Evolutionary conservation across 2,797 vertebrate genomes (phyloP), one percentile per base, ranked within the genome.

Genomic region (Furcifer pardalis): DNA sequence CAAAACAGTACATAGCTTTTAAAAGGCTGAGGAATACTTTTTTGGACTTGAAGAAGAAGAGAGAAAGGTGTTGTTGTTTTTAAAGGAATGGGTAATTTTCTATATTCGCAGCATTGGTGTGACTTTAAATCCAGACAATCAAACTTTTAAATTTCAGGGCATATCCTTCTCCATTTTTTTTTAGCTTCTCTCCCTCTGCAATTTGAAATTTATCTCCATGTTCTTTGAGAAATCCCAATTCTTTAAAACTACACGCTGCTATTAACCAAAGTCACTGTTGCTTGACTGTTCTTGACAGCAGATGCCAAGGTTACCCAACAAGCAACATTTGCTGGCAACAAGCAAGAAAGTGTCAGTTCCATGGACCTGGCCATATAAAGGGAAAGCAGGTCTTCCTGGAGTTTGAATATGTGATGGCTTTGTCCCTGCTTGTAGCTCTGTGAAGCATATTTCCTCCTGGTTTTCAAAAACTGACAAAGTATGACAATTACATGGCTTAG

Each of bases 271-370:
- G 56, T 8, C 40, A 17, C 56, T 44, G n/a, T 62, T 35, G 46
- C n/a, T 74, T 13, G 69, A 62, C 21, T 32, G 13, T 32, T 74
- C 23, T 63, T 69, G 30, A 74, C 35, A 46, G n/a, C 59, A 62
- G 46, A 60, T 10, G 17, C 37, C 42, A 19, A 44, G 2, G 21
- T 46, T 74, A 62, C 71, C 19, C 56, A 73, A 74, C 21, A 25
- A 7, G 27, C 40, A 59, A 25, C 19, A 23, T 69, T 81, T 80
- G 79, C 44, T 81, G 79, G 66, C 49, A 81, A 71, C 46, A 80
- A 82, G 19, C 37, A 73, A 72, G 8, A 44, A 27, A 35, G 62
- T 30, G 4, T 63, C 46, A 49, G 23, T 30, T 74, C 62, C 40
- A 72, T 9, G 68, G 56, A 27, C n/a, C 66, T 73, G 68, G 23